phyloP scores from a whole-genome alignment of 2,797 vertebrate species.

The Sarcoramphus papa region DNA sequence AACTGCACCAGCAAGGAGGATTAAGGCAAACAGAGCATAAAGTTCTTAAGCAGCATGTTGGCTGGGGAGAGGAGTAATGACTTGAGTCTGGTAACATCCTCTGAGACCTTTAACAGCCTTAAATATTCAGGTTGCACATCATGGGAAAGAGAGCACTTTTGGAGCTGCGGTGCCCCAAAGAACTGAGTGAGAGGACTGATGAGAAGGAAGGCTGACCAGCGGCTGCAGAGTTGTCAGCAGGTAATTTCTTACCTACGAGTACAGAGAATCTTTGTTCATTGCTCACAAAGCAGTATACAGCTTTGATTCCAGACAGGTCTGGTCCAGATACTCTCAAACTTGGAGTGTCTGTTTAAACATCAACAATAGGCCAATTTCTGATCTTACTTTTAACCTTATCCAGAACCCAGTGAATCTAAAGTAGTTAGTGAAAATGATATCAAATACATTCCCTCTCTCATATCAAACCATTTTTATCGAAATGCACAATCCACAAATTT shows the following conservation, averaged over 20 bases:
- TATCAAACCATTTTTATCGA: background rate
- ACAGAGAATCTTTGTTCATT: background rate
- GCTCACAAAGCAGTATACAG: background rate
- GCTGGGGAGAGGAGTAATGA: conserved; percentile 8
- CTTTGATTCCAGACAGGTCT: background rate
- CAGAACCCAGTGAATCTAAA: background rate
- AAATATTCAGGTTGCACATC: background rate
- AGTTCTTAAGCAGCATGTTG: conserved; percentile 35
- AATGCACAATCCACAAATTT: background rate
- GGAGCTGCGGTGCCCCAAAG: background rate
- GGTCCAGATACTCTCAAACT: background rate
- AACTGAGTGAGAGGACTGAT: background rate
- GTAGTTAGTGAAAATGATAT: background rate
- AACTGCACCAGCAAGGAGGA: background rate
- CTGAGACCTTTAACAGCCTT: background rate
- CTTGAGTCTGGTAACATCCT: background rate
- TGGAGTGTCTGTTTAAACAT: background rate
- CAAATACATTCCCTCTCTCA: background rate
- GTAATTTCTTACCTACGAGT: background rate
- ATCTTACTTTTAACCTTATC: background rate
- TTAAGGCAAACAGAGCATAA: conserved; percentile 50
- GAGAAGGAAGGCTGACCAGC: background rate
- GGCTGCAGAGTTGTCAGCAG: background rate
- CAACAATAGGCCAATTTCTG: background rate
- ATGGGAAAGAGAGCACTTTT: background rate